Conservation (phyloP, 2,888 invertebrate genomes). For the Tortricodes alternella region DNA sequence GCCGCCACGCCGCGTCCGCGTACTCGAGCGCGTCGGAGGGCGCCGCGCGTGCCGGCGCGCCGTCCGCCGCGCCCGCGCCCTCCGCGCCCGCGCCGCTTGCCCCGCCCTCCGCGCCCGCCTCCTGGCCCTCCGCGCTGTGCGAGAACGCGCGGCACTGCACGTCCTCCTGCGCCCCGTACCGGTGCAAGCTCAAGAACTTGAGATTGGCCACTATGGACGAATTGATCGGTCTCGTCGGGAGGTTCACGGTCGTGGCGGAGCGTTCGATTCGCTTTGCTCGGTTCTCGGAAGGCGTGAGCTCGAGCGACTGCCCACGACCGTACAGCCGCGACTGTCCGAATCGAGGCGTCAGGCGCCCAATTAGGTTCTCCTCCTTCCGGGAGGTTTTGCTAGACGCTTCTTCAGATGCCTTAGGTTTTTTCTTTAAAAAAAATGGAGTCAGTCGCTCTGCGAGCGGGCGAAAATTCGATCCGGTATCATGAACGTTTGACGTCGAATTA, state of each 20-base stretch:
- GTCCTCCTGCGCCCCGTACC: slow-evolving; percentile 65
- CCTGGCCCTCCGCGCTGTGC: slow-evolving; percentile 41
- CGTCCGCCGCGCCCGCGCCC: background rate
- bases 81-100: no score
- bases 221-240: slow-evolving; percentile 65
- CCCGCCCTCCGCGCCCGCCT: background rate
- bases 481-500: slow-evolving; percentile 74
- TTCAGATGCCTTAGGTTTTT: slow-evolving; percentile 65
- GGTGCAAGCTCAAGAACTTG: slow-evolving; percentile 73
- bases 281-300: slow-evolving; percentile 54
- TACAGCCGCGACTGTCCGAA: slow-evolving; percentile 73
- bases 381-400: slow-evolving; percentile 46
- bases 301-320: slow-evolving; percentile 72
- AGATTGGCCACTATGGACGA: slow-evolving; percentile 72
- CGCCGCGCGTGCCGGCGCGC: slow-evolving; percentile 20
- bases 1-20: slow-evolving; percentile 31
- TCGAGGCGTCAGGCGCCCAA: slow-evolving; percentile 71
- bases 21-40: slow-evolving; percentile 18
- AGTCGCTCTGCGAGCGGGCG: slow-evolving; percentile 70
- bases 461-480: slow-evolving; percentile 60
- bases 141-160: slow-evolving; percentile 53
- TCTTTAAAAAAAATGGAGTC: slow-evolving; percentile 76
- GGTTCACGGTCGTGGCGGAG: slow-evolving; percentile 68
- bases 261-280: slow-evolving; percentile 66
- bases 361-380: slow-evolving; percentile 68